These are phyloP conservation scores for Oscheius sp. DNA, from an alignment of 2,888 invertebrate genomes.

Conservation along the genomic window DNA sequence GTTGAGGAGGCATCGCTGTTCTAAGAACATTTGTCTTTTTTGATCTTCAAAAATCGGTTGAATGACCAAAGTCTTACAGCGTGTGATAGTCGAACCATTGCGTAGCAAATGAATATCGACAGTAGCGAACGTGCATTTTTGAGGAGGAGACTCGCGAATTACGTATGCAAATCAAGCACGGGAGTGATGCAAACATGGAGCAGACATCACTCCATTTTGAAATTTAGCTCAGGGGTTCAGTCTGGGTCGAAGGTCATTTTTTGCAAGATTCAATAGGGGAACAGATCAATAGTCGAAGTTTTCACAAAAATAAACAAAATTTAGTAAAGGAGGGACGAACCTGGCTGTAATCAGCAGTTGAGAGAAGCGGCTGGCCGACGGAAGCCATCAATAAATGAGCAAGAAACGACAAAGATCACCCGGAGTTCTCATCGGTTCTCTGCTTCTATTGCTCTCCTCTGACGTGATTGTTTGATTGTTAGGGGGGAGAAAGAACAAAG, in stretches of 20 bases:
- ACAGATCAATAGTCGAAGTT: no score
- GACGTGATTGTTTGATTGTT: slow-evolving; percentile 11
- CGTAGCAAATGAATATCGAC: background rate
- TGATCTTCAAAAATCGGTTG: background rate
- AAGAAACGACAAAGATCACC: slow-evolving; percentile 17
- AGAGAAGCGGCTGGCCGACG: slow-evolving; percentile 25
- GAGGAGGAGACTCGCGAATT: no score
- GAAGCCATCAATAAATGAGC: slow-evolving; percentile 24
- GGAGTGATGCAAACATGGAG: no score
- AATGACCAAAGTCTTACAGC: background rate
- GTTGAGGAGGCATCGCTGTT: slow-evolving; percentile 19
- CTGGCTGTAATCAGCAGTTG: slow-evolving; percentile 7
- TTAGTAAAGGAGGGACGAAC: background rate
- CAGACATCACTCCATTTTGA: no score
- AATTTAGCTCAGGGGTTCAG: no score
- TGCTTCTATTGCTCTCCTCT: background rate
- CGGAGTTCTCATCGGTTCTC: background rate
- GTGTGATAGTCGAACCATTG: background rate
- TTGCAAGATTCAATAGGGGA: no score
- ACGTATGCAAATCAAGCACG: no score
- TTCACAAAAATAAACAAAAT: no score
- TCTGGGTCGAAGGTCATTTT: no score
- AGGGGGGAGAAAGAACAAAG: background rate
- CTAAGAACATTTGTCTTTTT: background rate
- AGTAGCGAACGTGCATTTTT: no score